Percentiles rank a stretch among this genome's conserved stretches.
phyloP scores from a whole-genome alignment of 2,888 invertebrate genomes.

The Coenonympha arcania region DNA sequence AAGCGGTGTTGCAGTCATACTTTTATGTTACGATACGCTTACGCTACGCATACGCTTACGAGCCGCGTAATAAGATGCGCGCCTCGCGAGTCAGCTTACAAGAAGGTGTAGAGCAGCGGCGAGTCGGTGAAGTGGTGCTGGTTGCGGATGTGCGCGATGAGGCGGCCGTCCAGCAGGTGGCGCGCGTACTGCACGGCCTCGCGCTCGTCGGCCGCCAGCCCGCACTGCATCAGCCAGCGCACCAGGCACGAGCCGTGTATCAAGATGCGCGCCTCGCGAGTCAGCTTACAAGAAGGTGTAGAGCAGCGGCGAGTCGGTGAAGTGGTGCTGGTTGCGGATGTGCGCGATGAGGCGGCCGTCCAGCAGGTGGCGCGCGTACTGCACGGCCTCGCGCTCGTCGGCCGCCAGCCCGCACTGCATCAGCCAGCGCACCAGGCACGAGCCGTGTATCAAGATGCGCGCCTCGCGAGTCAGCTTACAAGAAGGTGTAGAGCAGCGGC shows the following conservation, averaged over 20 bases:
- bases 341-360: slow-evolving; percentile 90
- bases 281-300: no score
- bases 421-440: slow-evolving; percentile 90
- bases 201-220: slow-evolving; percentile 82
- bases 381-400: slow-evolving; percentile 84
- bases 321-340: slow-evolving; percentile 87
- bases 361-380: slow-evolving; percentile 87
- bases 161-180: slow-evolving; percentile 86
- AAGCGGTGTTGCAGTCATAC: no score
- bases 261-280: no score
- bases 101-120: slow-evolving; percentile 86
- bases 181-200: slow-evolving; percentile 89
- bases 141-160: slow-evolving; percentile 86
- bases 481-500: slow-evolving; percentile 85
- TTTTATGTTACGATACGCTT: no score
- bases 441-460: slow-evolving; percentile 87
- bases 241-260: no score
- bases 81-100: no score
- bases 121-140: slow-evolving; percentile 90
- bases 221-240: slow-evolving; percentile 88
- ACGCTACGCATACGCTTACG: no score
- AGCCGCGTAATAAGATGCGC: no score
- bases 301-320: slow-evolving; percentile 85
- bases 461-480: no score
- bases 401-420: slow-evolving; percentile 84